Base-by-base conservation (phyloP, 1,140 invertebrate species). In the Leptinotarsa defecta region DNA sequence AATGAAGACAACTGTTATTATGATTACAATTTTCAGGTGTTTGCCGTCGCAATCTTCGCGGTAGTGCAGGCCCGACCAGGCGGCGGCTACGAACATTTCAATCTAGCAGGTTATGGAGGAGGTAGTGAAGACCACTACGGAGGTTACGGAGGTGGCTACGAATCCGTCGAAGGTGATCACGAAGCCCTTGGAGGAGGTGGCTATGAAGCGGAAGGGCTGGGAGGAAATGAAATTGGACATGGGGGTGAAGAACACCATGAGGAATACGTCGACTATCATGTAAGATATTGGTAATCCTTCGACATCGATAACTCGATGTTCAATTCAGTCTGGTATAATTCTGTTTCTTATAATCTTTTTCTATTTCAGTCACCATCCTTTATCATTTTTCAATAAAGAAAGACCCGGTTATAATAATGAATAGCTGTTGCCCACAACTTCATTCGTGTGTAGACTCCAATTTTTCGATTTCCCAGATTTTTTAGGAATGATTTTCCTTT, bases 191-290 rank as follows among this genome's bases (percentile, higher is more conserved):
- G n/a, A 19, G 52, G 52, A n/a, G 52, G 52, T 15, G 52, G 52
- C 52, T 57, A 5, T 13, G 52, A 57, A 13, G 15, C 15, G 4
- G 52, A 57, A 57, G 52, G 17, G n/a, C 52, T 57, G 52, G 52
- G 52, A 57, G 52, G 52, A 57, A 81, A 81, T 61, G 78, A 77
- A 72, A 70, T 81, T 75, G 78, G 74, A 6, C 63, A 74, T 43
- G 68, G 71, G 15, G 70, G 68, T 27, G 78, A 68, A 22, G 79
- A 76, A 24, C 74, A 79, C 4, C 71, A 75, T 17, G 79, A 81
- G 62, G 71, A 82, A 52, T 75, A 76, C 67, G 63, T 81, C 17
- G 81, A 82, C 75, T 82, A 82, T 77, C 77, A 82, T 75, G 81
- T 63, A 19, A 24, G 34, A 43, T 43, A 43, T 43, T 43, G 34